Conservation (phyloP, 2,113 vertebrate genomes). For the Laticauda laticaudata region DNA sequence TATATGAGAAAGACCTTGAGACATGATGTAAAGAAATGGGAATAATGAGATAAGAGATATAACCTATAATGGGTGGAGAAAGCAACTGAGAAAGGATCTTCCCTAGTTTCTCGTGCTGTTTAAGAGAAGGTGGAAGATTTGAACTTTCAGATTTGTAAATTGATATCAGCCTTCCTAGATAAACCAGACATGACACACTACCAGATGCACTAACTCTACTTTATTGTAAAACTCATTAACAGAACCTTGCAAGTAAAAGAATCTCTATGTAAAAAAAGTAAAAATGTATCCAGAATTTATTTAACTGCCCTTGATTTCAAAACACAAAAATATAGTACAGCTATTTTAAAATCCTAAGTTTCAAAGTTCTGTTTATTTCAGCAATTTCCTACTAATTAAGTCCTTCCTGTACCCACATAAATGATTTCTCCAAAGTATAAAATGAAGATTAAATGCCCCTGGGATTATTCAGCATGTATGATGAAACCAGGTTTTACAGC, state of each 20-base stretch:
- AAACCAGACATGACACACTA: no score
- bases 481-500: constrained; percentile 27
- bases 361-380: not conserved
- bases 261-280: not conserved
- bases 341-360: not conserved
- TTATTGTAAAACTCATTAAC: no score
- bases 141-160: no score
- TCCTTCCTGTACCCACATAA: not conserved
- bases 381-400: not conserved
- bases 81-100: no score
- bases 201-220: no score
- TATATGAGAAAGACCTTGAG: not conserved
- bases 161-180: no score
- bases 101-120: no score
- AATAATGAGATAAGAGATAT: no score
- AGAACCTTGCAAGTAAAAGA: no score
- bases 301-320: not conserved
- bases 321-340: not conserved
- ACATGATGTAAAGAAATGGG: no score
- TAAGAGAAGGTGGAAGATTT: no score
- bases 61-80: no score
- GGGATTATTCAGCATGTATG: constrained; percentile 32
- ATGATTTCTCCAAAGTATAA: not conserved
- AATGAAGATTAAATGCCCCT: not conserved
- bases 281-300: not conserved